Base-by-base conservation (phyloP, 2,888 invertebrate species). In the Monoplex corrugatus region DNA sequence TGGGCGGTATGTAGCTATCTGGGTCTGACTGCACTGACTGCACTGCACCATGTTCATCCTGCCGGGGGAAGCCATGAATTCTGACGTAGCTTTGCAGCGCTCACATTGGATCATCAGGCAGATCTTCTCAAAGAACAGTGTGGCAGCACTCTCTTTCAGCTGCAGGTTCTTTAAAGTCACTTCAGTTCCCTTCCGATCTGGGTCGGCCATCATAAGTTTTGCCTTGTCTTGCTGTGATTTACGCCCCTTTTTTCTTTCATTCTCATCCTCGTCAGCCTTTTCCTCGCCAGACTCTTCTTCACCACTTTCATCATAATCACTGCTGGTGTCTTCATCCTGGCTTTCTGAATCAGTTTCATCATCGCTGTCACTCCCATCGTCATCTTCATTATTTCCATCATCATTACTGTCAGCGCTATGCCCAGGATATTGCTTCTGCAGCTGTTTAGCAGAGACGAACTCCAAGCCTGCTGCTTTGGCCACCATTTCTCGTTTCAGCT, bases 381-480 rank as follows among this genome's bases (percentile, higher is more conserved):
- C 45, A 19, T 83, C 90, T 28, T 57, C 87, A 50, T 87, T 82
- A 16, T 89, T 86, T 40, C 78, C 87, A 50, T 63, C 72, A 43
- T 87, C 87, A 16, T 92, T 89, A 40, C 89, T 89, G 32, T 89
- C 89, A 0, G 86, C 88, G 40, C 35, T 35, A n/a, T 82, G 88
- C 6, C 78, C 87, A 32, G 87, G 87, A n/a, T 90, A 90, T 44
- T 91, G 92, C 23, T 91, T 91, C 86, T 92, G 91, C 63, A 94
- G 91, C 80, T 93, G 90, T 40, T 89, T 91, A 5, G 95, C 94
- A 43, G 95, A 93, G 44, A 96, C 94, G 91, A 96, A 95, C 89
- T 95, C 93, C 40, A 96, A 91, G 8, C 96, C 96, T 35, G 95
- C 94, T 68, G 95, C 95, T 88, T 93, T 92, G 0, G 96, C 95